phyloP scores from a whole-genome alignment of 2,113 vertebrate species.

The Chloroceryle aenea region DNA sequence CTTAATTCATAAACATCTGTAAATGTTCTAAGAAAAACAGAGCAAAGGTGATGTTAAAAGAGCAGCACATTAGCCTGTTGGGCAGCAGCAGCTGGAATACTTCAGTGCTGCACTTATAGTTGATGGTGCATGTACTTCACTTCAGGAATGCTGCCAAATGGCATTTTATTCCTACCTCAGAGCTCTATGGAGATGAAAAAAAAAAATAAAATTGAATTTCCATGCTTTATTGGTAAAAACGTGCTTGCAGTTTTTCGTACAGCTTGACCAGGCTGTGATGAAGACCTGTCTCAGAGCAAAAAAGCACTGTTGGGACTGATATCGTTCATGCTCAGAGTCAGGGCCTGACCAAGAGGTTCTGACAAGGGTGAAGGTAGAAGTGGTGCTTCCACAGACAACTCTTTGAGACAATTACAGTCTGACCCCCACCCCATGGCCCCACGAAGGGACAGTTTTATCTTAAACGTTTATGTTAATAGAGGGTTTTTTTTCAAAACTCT shows the following conservation, averaged over 20 bases:
- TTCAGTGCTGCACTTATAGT: slow-evolving; percentile 8
- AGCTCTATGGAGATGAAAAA: neutral
- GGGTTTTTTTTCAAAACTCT: neutral
- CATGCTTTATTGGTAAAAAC: neutral
- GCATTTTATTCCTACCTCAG: slow-evolving; percentile 11
- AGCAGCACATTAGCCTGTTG: neutral
- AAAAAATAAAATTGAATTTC: slow-evolving; percentile 18
- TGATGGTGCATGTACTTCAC: neutral
- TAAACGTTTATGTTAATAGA: neutral
- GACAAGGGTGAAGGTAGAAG: neutral
- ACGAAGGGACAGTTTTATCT: neutral
- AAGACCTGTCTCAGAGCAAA: neutral
- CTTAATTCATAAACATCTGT: neutral
- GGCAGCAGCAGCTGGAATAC: neutral
- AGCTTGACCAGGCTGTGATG: neutral
- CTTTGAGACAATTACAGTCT: neutral
- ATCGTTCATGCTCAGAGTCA: neutral
- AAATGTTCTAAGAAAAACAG: neutral
- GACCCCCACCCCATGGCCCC: fast-evolving
- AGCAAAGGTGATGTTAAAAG: neutral
- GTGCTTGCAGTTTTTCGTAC: neutral
- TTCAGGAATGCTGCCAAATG: slow-evolving; percentile 41
- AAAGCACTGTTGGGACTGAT: fast-evolving
- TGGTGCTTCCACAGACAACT: neutral
- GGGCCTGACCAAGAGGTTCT: neutral